phyloP scores from a whole-genome alignment of 1,140 invertebrate genomes.

The Drosophila kanapiae region DNA sequence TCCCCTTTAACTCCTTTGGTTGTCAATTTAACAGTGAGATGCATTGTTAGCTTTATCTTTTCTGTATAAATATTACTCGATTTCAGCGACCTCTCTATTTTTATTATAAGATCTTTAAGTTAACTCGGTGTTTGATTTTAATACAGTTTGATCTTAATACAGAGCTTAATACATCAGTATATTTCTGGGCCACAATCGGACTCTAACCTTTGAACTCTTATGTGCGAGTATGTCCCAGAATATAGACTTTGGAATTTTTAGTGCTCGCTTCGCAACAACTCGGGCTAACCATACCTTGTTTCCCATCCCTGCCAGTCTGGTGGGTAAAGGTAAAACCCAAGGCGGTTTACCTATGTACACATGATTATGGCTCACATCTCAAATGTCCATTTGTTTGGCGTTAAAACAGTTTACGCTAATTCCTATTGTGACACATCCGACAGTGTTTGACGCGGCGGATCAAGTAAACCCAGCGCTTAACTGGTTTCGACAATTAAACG shows the following conservation, averaged over 20 bases:
- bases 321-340: slow-evolving; percentile 53
- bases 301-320: neutral
- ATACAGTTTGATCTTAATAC: no score
- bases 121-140: no score
- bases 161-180: no score
- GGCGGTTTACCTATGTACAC: slow-evolving; percentile 17
- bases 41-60: neutral
- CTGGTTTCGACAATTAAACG: slow-evolving; percentile 75
- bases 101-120: neutral
- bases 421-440: slow-evolving; percentile 74
- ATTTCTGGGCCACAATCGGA: no score
- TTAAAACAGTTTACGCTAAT: slow-evolving; percentile 84
- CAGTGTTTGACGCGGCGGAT: slow-evolving; percentile 48
- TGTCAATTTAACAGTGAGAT: neutral
- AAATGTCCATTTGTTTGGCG: slow-evolving; percentile 53
- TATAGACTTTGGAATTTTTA: no score
- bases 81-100: neutral
- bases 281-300: neutral
- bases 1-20: neutral
- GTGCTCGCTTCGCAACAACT: no score
- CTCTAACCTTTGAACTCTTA: no score
- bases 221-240: no score
- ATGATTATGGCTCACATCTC: slow-evolving; percentile 31
- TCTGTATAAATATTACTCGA: neutral
- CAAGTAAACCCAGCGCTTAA: slow-evolving; percentile 63